Base-by-base conservation (phyloP, 2,113 vertebrate genomes). In the Carlito syrichta region DNA sequence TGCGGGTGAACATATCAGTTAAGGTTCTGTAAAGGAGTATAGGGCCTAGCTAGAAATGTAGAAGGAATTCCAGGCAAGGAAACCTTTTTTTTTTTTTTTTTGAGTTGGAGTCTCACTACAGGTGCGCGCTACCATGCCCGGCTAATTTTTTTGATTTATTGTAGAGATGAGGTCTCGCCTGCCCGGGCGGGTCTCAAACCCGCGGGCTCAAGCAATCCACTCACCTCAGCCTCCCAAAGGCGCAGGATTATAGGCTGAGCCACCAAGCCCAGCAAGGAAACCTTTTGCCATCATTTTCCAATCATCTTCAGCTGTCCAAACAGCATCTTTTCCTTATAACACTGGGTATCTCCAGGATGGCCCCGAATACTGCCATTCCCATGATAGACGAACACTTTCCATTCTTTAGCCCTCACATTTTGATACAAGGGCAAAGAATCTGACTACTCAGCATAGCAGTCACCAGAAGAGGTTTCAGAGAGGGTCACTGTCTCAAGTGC, bases 251-350 rank as follows among this genome's bases (percentile, higher is more conserved):
- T n/a, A n/a, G n/a, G n/a, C n/a, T n/a, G n/a, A n/a, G n/a, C n/a
- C n/a, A n/a, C n/a, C n/a, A n/a, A n/a, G n/a, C n/a, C n/a, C n/a
- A n/a, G n/a, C n/a, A n/a, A n/a, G n/a, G n/a, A n/a, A n/a, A n/a
- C n/a, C n/a, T n/a, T n/a, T 91, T 86, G 74, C 76, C 71, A 90
- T 78, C 91, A 66, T 30, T 90, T 97, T 30, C 35, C 45, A 84
- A 82, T 78, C 76, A 92, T 38, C 62, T 19, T 90, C 71, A 94
- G 45, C 23, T 96, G 27, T 84, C 35, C 32, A 69, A 68, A 86
- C 43, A 74, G 25, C 52, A 76, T 73, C 25, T 86, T 83, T 89
- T 89, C 43, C 68, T 89, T 35, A 2, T 62, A 54, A 78, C n/a
- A 63, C 1, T n/a, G 6, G 30, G 20, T 84, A 87, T 45, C 38